Percentiles rank a stretch among this genome's conserved stretches.
phyloP scores from a whole-genome alignment of 2,888 invertebrate species.

The Epistrophe eligans region DNA sequence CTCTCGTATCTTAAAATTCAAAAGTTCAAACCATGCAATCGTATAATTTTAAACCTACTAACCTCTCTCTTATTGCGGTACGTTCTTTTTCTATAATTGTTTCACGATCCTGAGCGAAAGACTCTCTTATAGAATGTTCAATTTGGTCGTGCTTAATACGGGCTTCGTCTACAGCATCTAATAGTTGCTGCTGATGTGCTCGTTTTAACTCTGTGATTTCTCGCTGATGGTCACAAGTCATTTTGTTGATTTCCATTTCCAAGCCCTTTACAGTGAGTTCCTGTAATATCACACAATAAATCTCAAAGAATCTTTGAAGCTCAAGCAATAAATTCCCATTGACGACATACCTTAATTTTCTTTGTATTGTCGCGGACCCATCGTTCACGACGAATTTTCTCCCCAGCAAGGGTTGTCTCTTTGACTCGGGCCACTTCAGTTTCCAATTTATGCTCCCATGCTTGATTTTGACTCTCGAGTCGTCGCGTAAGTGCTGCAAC shows the following conservation, averaged over 20 bases:
- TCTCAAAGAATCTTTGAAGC: neutral
- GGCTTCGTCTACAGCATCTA: conserved; percentile 89
- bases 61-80: conserved; percentile 85
- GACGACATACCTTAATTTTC: conserved; percentile 89
- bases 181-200: conserved; percentile 87
- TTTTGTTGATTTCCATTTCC: conserved; percentile 92
- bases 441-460: conserved; percentile 90
- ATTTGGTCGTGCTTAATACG: conserved; percentile 87
- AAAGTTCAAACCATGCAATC: neutral
- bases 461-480: conserved; percentile 85
- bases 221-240: conserved; percentile 89
- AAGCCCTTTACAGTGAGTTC: conserved; percentile 94
- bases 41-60: neutral
- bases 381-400: conserved; percentile 89
- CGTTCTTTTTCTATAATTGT: conserved; percentile 87
- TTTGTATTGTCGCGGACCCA: conserved; percentile 94
- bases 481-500: conserved; percentile 83
- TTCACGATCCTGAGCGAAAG: conserved; percentile 87
- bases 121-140: conserved; percentile 86
- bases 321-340: neutral
- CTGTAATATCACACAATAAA: conserved; percentile 81
- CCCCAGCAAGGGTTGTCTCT: conserved; percentile 91
- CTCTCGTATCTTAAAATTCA: conserved; percentile 84
- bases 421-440: conserved; percentile 90
- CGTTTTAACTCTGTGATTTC: conserved; percentile 85